Evolutionary conservation across 2,113 vertebrate genomes (phyloP).

Genomic region (Girardinichthys multiradiatus): DNA sequence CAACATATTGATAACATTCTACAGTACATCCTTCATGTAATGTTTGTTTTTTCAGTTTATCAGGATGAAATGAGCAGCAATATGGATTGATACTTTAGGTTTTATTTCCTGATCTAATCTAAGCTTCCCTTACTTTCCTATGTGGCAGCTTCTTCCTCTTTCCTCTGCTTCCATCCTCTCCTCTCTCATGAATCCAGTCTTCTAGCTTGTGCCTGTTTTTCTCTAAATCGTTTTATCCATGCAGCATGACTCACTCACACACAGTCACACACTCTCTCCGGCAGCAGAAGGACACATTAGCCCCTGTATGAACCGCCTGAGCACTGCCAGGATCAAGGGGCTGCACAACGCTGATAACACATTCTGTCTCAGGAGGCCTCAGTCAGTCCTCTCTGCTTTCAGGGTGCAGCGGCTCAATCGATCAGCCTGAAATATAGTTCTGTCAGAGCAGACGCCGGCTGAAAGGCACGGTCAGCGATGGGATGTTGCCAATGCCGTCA

Average conservation of each 20-base stretch:
- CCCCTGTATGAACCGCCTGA: conserved; percentile 58
- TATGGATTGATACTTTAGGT: too few species aligned
- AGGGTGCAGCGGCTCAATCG: conserved; percentile 54
- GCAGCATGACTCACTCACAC: conserved; percentile 52
- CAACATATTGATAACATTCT: too few species aligned
- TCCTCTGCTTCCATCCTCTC: background rate
- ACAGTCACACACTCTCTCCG: conserved; percentile 27
- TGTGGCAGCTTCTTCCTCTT: too few species aligned
- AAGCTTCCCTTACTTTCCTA: too few species aligned
- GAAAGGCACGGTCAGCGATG: background rate
- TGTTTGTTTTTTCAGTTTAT: too few species aligned
- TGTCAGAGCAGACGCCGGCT: conserved; percentile 21
- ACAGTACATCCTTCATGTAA: too few species aligned
- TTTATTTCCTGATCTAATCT: too few species aligned
- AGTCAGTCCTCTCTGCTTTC: conserved; percentile 29
- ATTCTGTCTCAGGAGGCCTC: conserved; percentile 15
- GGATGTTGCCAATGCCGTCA: background rate
- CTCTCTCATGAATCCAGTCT: conserved; percentile 21
- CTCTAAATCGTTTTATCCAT: conserved; percentile 64
- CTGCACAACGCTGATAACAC: conserved; percentile 67
- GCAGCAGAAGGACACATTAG: conserved; percentile 62
- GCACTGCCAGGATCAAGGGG: conserved; percentile 62
- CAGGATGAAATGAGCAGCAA: too few species aligned
- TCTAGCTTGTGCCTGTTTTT: conserved; percentile 40
- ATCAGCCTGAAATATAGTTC: conserved; percentile 45